Evolutionary conservation across 2,113 vertebrate species (phyloP), one percentile per base, ranked within the genome.

Genomic region (Macquaria ambigua): DNA sequence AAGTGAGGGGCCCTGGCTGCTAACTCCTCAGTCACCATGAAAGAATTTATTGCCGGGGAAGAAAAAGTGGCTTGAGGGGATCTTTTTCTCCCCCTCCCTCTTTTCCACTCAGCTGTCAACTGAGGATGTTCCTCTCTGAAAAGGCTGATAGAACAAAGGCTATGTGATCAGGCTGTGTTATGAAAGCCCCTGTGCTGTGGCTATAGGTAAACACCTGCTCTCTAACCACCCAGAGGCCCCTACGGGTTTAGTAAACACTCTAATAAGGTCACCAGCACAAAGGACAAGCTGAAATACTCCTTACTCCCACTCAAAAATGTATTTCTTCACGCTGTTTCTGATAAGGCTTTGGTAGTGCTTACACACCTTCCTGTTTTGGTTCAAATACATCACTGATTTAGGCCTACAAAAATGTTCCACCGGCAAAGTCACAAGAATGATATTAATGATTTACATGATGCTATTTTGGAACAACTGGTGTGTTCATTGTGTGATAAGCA

Each of bases 11-110:
- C 83, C 81, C 61, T 18, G 63, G 23, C 64, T 79, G 50, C 53
- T 16, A 53, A 28, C 74, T 75, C 79, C 79, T 84, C 77, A 59
- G 74, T 91, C 89, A 90, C 89, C 61, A 50, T 70, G 72, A 86
- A 94, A 73, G 87, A 92, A 93, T 93, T 84, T 87, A 89, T 71
- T 71, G 68, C 67, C 11, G 39, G 15, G 18, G 39, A 72, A 37
- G 58, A 71, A 69, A 56, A 59, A 23, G 28, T 72, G 20, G 69
- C 90, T 73, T 1, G 41, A 84, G 81, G 79, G 85, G 21, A 77
- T 74, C 14, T 66, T 78, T 85, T n/a, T 31, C 37, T 20, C 25
- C 8, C 59, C 21, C 39, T 50, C 69, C 12, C 5, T 66, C 53
- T 89, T 88, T 78, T 86, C 77, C 81, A 86, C 75, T 84, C 62